A percentile compares a stretch with the other conserved stretches of the same genome.
These are phyloP conservation scores for Enteromius mattozi DNA, from an alignment of 2,797 vertebrate genomes.

Conservation along the genomic window DNA sequence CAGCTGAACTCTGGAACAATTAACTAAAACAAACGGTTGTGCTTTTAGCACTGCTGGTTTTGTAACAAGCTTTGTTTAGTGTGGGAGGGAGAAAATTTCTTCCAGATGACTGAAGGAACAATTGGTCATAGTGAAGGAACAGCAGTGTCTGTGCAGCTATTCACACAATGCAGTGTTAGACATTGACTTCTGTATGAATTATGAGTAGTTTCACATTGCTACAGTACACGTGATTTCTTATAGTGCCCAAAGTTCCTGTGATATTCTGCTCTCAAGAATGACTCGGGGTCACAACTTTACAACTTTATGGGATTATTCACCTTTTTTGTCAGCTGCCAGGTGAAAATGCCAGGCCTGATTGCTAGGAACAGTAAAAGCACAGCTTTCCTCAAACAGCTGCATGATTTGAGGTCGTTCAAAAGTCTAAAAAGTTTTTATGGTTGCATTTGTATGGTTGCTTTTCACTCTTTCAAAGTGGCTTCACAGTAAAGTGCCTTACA, in stretches of 20 bases:
- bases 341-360: background rate
- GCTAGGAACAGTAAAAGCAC: background rate
- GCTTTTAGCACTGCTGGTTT: conserved; percentile 45
- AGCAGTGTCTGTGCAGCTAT: background rate
- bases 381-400: background rate
- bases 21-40: conserved; percentile 52
- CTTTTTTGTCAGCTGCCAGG: background rate
- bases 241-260: background rate
- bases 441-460: background rate
- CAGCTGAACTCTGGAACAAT: conserved; percentile 50
- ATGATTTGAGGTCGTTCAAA: background rate
- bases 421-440: background rate
- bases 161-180: background rate
- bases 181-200: background rate
- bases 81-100: conserved; percentile 40
- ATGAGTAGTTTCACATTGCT: background rate
- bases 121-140: conserved; percentile 7
- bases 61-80: conserved; percentile 49
- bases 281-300: background rate
- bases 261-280: background rate
- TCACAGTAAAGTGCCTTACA: background rate
- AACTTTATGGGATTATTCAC: background rate
- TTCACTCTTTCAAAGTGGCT: background rate
- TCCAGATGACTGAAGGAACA: conserved; percentile 12
- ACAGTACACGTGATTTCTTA: background rate